These are phyloP conservation scores for Manis crassicaudata DNA, from an alignment of 2,797 vertebrate genomes.

Conservation along the genomic window DNA sequence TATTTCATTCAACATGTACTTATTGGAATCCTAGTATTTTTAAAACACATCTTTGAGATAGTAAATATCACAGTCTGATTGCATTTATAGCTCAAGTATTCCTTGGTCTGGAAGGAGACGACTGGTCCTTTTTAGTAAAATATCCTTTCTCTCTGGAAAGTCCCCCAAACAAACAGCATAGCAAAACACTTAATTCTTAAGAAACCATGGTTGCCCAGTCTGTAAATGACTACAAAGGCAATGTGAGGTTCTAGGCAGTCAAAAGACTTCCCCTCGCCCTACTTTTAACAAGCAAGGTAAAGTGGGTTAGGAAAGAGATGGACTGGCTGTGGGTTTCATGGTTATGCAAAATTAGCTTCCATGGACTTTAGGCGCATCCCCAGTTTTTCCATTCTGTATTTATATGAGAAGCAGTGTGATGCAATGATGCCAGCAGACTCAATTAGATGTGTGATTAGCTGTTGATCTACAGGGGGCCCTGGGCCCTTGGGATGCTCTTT, in stretches of 20 bases:
- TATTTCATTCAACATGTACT: background rate
- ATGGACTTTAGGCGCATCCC: background rate
- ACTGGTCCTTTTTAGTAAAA: background rate
- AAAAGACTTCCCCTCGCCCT: rapidly evolving
- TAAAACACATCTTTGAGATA: background rate
- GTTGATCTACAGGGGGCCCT: background rate
- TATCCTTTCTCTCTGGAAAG: background rate
- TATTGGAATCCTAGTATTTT: background rate
- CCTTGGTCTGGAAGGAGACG: background rate
- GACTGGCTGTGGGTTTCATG: background rate
- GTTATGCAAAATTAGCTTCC: background rate
- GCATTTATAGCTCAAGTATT: background rate
- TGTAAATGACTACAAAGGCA: background rate
- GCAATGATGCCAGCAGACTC: background rate
- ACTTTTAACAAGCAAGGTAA: background rate
- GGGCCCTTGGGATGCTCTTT: too few species aligned
- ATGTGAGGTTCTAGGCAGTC: background rate
- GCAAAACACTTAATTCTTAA: background rate
- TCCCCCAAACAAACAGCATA: background rate
- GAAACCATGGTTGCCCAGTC: background rate
- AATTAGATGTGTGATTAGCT: background rate
- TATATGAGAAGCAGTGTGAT: too few species aligned
- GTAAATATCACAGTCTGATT: background rate
- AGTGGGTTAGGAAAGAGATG: rapidly evolving
- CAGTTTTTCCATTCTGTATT: background rate